phyloP scores from a whole-genome alignment of 2,797 vertebrate species.

The Arctocebus calabarensis region DNA sequence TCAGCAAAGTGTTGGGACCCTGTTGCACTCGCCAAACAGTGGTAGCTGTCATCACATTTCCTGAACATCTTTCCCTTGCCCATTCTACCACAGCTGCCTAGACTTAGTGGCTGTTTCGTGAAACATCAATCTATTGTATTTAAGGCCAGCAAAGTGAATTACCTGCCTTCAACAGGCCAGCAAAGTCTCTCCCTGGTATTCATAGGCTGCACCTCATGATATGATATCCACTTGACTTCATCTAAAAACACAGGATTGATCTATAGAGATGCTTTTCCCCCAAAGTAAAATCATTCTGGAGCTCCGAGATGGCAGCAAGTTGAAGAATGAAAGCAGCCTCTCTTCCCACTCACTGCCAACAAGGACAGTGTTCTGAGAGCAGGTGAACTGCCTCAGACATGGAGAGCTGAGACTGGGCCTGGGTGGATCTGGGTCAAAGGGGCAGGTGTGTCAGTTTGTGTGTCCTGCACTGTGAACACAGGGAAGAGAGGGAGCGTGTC shows the following conservation, averaged over 20 bases:
- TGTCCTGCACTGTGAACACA: not conserved
- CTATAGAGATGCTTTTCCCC: not conserved
- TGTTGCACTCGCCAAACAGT: not conserved
- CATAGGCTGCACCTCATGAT: not conserved
- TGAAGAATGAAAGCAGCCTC: not conserved
- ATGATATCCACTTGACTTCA: not conserved
- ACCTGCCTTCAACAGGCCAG: not conserved
- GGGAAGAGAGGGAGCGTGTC: not conserved
- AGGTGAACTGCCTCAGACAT: not conserved
- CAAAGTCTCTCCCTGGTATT: constrained; percentile 2
- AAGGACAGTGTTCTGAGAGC: not conserved
- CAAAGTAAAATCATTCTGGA: not conserved
- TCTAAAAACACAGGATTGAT: not conserved
- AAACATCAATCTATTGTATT: not conserved
- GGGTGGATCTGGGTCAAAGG: not conserved
- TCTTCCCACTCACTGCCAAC: not conserved
- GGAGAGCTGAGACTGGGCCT: not conserved
- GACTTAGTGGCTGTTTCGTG: not conserved
- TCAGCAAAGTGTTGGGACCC: not conserved
- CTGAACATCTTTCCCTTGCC: not conserved
- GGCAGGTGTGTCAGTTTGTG: not conserved
- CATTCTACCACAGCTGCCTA: not conserved
- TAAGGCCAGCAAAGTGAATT: not conserved
- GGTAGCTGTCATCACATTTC: not conserved
- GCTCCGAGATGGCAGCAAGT: not conserved